Conservation (phyloP, 2,113 vertebrate genomes). For the Salvelinus namaycush region DNA sequence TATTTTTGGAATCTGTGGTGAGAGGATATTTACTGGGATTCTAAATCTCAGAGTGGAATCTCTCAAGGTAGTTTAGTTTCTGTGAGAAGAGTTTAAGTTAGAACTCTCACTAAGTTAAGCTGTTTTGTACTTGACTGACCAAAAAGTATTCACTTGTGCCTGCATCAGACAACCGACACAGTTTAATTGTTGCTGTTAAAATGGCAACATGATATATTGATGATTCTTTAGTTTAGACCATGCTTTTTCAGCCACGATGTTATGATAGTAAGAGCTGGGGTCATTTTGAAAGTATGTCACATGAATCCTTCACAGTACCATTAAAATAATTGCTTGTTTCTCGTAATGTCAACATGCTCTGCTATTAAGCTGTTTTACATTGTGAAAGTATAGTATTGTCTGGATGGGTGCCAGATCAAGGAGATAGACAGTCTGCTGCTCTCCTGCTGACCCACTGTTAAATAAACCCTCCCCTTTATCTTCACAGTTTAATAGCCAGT, state of each 20-base stretch:
- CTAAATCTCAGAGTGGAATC: slow-evolving; percentile 41
- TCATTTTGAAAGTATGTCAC: neutral
- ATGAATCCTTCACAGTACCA: neutral
- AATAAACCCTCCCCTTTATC: neutral
- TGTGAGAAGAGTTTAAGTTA: too few relatives aligned
- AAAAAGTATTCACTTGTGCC: neutral
- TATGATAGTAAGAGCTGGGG: neutral
- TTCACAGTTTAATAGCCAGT: neutral
- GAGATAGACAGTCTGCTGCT: neutral
- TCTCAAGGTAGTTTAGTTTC: neutral
- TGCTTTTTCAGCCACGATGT: too few relatives aligned
- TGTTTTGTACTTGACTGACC: neutral
- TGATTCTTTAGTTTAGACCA: too few relatives aligned
- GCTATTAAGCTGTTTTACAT: too few relatives aligned
- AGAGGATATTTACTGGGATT: slow-evolving; percentile 36
- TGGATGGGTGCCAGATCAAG: neutral
- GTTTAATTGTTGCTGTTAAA: too few relatives aligned
- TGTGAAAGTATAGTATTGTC: neutral
- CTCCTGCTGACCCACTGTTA: neutral
- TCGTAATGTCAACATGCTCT: too few relatives aligned
- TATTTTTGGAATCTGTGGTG: slow-evolving; percentile 7
- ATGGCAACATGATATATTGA: too few relatives aligned
- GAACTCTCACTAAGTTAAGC: neutral
- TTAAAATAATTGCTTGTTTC: too few relatives aligned
- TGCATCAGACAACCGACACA: neutral